Evolutionary conservation across 1,140 invertebrate species (phyloP), one percentile per base, ranked within the genome.

Genomic region (Trialeurodes vaporariorum): DNA sequence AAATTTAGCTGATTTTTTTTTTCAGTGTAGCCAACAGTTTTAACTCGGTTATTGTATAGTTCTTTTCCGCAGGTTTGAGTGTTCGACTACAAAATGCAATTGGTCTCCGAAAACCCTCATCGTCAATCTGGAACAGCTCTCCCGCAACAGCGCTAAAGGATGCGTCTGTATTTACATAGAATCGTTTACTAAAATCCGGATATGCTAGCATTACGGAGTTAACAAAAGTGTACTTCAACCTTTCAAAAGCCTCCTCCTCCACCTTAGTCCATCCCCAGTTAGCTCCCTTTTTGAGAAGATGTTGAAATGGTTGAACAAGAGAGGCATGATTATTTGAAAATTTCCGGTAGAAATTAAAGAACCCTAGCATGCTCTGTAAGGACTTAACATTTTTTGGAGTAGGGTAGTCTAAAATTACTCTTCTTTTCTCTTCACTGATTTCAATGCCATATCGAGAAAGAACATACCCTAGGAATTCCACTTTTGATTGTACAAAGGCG

Each of bases 101-200:
- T 5, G 61, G 25, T 61, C 34, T 9, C 11, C 25, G 25, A 61
- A 23, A n/a, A 9, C 5, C n/a, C 5, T 61, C n/a, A n/a, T 26
- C 76, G 87, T 85, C 76, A 90, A n/a, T n/a, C n/a, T n/a, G n/a
- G n/a, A n/a, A n/a, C n/a, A n/a, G n/a, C n/a, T n/a, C n/a, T n/a
- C n/a, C 92, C 2, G 87, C 92, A 13, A 98, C 92, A 63, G 95
- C 96, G 74, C 95, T 91, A 72, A 95, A 93, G 75, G 98, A 98
- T 49, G 96, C 95, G 1, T 63, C 62, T 0, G 62, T 63, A 34
- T 63, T n/a, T 2, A 63, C 12, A 22, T 13, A 63, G 23, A 64
- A 64, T 17, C 23, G 22, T 1, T 34, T 1, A 49, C 58, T 64
- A 25, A 64, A 64, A 64, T 58, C 22, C 0, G 63, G 34, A 49